phyloP scores from a whole-genome alignment of 2,113 vertebrate species.

The Seriola aureovittata region DNA sequence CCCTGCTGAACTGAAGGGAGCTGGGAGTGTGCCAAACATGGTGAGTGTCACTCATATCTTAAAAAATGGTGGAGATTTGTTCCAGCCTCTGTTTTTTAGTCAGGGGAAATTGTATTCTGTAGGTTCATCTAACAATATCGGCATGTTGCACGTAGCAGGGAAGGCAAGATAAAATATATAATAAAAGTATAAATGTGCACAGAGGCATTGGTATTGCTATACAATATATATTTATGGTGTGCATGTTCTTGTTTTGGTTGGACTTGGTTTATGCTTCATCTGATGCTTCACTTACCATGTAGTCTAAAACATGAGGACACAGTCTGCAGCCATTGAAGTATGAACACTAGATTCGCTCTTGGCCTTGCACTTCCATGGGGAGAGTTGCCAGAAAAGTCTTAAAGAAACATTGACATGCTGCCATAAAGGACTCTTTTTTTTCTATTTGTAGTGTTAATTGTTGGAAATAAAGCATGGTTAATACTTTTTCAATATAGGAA shows the following conservation, averaged over 20 bases:
- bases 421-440: background rate
- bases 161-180: background rate
- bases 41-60: slow-evolving; percentile 81
- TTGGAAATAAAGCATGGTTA: background rate
- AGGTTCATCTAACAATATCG: background rate
- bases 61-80: background rate
- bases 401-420: slow-evolving; percentile 10
- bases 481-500: too few species aligned
- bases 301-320: background rate
- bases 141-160: background rate
- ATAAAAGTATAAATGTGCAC: background rate
- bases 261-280: background rate
- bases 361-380: background rate
- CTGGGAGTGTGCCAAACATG: slow-evolving; percentile 94
- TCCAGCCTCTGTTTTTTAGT: background rate
- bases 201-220: background rate
- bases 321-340: background rate
- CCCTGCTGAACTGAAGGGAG: slow-evolving; percentile 91
- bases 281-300: background rate
- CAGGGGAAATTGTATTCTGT: background rate
- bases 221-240: background rate
- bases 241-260: background rate
- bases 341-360: background rate
- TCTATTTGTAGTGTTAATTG: background rate
- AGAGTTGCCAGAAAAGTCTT: background rate